Evolutionary conservation across 2,888 invertebrate genomes (phyloP), one percentile per base, ranked within the genome.

Genomic region (Augochlorella aurata): DNA sequence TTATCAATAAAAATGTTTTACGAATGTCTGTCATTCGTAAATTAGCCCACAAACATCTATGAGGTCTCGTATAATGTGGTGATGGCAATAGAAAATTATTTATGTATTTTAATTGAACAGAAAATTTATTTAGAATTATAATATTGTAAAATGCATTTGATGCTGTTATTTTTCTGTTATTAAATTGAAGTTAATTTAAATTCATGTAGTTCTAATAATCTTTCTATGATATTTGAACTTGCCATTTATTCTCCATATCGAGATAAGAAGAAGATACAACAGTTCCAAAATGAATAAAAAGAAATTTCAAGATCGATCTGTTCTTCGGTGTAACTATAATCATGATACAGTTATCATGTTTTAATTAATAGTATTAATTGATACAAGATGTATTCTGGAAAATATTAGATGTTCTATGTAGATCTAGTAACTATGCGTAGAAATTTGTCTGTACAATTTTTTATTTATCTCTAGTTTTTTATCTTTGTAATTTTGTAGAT

Each of bases 401-500:
- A 66, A 45, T 47, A 45, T 16, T 21, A 21, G n/a, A 45, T 10
- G n/a, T 45, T 45, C 21, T 66, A 45, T 66, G 66, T 66, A 47
- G 8, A 14, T 47, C 24, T 67, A 68, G 45, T 49, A 49, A 49
- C 29, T 10, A 49, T 68, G 18, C 49, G 49, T 47, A 70, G 29
- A 50, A 69, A 52, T 47, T 38, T 29, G 49, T 49, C 29, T 68
- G 47, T 68, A 68, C 49, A 49, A 49, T 65, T 65, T 3, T 10
- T 68, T 49, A 49, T 68, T 68, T 68, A 68, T 68, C 47, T 49
- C 7, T 67, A 67, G 67, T 49, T 66, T 45, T 66, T 29, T 68
- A 68, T 49, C 67, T 49, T 68, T 49, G 49, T 68, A 49, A 67
- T 78, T 67, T 61, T 50, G 50, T 78, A 66, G 44, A 63, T 69